Evolutionary conservation across 1,140 invertebrate genomes (phyloP).

Genomic region (Orius insidiosus): DNA sequence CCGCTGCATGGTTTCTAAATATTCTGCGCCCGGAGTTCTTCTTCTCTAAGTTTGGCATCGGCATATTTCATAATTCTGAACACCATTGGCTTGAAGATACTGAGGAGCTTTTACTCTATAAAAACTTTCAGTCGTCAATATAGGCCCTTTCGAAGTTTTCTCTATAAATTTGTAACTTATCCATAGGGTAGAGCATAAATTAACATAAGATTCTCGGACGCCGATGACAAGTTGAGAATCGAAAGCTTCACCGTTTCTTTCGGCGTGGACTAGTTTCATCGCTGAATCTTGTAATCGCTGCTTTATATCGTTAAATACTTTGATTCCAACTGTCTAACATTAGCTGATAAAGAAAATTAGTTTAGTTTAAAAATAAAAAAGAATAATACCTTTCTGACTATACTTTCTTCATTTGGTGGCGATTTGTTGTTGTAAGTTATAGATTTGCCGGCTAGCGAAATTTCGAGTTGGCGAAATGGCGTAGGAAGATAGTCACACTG

Average conservation of each 20-base stretch:
- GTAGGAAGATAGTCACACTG: slow-evolving; percentile 93
- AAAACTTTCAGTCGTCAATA: no score
- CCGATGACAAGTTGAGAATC: no score
- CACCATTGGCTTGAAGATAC: no score
- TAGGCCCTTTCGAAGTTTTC: no score
- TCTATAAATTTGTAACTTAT: no score
- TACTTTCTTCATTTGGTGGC: slow-evolving; percentile 64
- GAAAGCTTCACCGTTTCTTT: slow-evolving; percentile 92
- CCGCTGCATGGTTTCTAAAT: no score
- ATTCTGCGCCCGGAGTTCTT: no score
- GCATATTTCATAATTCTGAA: no score
- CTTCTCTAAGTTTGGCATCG: no score
- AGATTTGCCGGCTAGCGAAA: slow-evolving; percentile 47
- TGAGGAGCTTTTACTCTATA: no score
- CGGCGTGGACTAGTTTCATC: slow-evolving; percentile 91
- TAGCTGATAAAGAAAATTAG: slow-evolving; percentile 36
- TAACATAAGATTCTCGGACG: no score
- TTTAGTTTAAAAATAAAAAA: not conserved
- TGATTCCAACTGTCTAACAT: slow-evolving; percentile 98
- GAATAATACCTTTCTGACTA: slow-evolving; percentile 54
- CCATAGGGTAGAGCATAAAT: no score
- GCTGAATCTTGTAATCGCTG: slow-evolving; percentile 86
- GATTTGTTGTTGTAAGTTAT: slow-evolving; percentile 46
- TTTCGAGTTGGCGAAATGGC: slow-evolving; percentile 85
- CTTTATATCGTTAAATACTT: slow-evolving; percentile 91